Base-by-base conservation (phyloP, 1,140 invertebrate genomes). In the Globodera ellingtonae region DNA sequence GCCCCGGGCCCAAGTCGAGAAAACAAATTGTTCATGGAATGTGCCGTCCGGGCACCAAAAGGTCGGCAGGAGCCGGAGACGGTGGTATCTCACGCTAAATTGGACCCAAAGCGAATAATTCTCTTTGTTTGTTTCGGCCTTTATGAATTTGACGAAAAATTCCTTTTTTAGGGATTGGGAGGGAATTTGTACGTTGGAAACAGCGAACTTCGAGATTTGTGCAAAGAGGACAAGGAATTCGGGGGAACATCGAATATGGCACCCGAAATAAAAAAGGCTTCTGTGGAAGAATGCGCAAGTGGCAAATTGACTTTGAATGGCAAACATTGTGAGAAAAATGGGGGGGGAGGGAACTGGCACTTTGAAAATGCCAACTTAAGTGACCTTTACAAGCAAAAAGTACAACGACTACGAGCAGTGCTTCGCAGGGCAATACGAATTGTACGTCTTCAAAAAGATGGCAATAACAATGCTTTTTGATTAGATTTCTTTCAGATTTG, bases 141-240 rank as follows among this genome's bases (percentile, higher is more conserved):
- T 10, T 44, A 15, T 70, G 67, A 10, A 10, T 44, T 70, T 44
- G 35, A 67, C 13, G 10, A 3, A 47, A 70, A 44, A 10, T 5
- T 21, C 7, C 21, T 35, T 47, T 70, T 47, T 44, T 6, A 70
- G 67, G 46, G 67, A 13, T 47, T 70, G 67, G 67, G 35, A 47
- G 67, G 67, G 10, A 35, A 70, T 47, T 70, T 70, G 24, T 70
- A 70, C 67, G 10, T 18, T 9, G 67, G 67, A 9, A 18, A 70
- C 67, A 47, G 35, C 35, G 24, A 35, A 70, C 35, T 70, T 6
- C 13, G 35, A 9, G 46, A 46, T 13, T 13, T 70, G 67, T 70
- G 67, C 24, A 70, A 70, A 35, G 67, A 70, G 24, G 67, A 70
- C 67, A 70, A 70, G 67, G 46, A 47, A 35, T 70, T 70, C 35